A percentile compares a stretch with the other conserved stretches of the same genome.
These are phyloP conservation scores for Linnaemya tessellans DNA, from an alignment of 2,888 invertebrate species.

Conservation along the genomic window DNA sequence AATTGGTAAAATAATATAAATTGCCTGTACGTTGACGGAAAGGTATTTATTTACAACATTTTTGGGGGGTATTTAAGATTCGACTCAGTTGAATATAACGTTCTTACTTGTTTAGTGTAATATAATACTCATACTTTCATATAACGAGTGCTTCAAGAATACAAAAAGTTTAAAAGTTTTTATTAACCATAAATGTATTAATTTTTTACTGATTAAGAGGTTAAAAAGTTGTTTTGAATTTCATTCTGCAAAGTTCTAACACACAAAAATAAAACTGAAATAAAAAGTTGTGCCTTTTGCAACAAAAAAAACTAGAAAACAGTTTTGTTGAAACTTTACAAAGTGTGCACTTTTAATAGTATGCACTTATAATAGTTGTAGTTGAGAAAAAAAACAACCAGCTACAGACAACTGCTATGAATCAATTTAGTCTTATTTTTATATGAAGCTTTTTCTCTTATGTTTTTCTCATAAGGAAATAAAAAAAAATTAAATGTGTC, in stretches of 20 bases:
- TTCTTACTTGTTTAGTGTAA: neutral
- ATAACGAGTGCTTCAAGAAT: neutral
- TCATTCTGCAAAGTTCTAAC: conserved; percentile 17
- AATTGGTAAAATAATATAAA: too few species aligned
- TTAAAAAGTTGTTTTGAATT: conserved; percentile 43
- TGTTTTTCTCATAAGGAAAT: conserved; percentile 10
- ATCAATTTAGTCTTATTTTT: conserved; percentile 57
- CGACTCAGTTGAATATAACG: too few species aligned
- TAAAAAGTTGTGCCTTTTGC: conserved; percentile 22
- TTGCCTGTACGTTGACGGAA: too few species aligned
- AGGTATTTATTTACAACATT: too few species aligned
- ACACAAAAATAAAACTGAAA: conserved; percentile 6
- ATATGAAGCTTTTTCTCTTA: conserved; percentile 25
- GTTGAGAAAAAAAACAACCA: conserved; percentile 41
- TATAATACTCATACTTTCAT: conserved; percentile 5
- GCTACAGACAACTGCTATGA: conserved; percentile 38
- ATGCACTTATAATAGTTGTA: conserved; percentile 40
- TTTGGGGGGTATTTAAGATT: too few species aligned
- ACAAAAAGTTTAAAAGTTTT: conserved; percentile 5
- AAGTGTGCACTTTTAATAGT: conserved; percentile 18
- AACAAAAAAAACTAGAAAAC: neutral
- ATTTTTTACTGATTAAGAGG: conserved; percentile 36
- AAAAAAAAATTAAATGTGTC: conserved; percentile 63
- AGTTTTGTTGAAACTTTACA: conserved; percentile 16
- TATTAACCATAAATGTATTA: conserved; percentile 38